These are phyloP conservation scores for Phymorhynchus buccinoides DNA, from an alignment of 1,140 invertebrate species.

Conservation along the genomic window DNA sequence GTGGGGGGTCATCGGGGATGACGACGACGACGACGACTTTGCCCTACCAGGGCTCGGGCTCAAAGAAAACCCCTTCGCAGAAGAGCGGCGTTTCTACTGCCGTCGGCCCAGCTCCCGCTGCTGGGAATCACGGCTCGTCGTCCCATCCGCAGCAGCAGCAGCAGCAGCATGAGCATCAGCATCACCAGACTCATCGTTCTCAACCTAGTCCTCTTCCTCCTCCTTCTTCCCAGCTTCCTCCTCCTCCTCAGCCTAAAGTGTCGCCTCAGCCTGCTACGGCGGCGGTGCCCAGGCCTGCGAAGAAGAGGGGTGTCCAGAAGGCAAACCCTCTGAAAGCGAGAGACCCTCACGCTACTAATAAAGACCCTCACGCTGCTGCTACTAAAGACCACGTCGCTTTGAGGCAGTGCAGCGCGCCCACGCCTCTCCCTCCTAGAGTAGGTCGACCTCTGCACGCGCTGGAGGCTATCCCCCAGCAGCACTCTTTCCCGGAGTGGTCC, in stretches of 20 bases:
- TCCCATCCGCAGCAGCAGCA: constrained; percentile 16
- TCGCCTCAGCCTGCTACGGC: neutral
- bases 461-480: constrained; percentile 27
- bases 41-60: constrained; percentile 37
- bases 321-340: neutral
- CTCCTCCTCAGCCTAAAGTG: neutral
- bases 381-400: constrained; percentile 22
- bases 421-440: neutral
- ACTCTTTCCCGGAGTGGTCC: constrained; percentile 38
- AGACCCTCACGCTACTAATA: neutral
- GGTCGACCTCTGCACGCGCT: neutral
- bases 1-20: neutral
- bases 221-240: constrained; percentile 5
- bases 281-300: neutral
- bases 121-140: neutral
- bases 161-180: constrained; percentile 29
- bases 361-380: neutral
- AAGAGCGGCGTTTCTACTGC: constrained; percentile 31
- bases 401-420: constrained; percentile 37
- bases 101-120: neutral
- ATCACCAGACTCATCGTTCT: too few species aligned
- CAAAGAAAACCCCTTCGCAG: constrained; percentile 35
- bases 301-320: neutral
- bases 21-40: constrained; percentile 12
- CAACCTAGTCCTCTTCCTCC: too few species aligned